phyloP scores from a whole-genome alignment of 53 echinoderm and acorn worm genomes.

The Astropecten irregularis region DNA sequence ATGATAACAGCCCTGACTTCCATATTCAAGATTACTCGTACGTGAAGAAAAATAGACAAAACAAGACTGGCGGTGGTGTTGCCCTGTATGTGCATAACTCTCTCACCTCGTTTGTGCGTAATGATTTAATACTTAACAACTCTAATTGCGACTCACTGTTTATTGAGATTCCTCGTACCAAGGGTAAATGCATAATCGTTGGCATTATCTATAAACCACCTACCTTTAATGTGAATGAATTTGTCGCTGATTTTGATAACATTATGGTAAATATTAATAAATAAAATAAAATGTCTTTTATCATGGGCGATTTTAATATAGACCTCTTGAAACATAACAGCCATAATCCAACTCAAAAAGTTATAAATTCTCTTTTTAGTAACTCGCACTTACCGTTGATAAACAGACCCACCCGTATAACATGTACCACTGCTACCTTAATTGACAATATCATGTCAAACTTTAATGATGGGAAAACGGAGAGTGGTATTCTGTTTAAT shows the following conservation, averaged over 20 bases:
- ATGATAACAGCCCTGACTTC: not conserved
- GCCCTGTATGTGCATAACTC: not conserved
- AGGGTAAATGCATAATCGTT: conserved; percentile 4
- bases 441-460: too few relatives aligned
- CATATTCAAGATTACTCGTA: not conserved
- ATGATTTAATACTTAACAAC: conserved; percentile 3
- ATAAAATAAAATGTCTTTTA: too few relatives aligned
- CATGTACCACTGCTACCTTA: too few relatives aligned
- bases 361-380: too few relatives aligned
- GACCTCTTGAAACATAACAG: conserved; percentile 7
- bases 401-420: too few relatives aligned
- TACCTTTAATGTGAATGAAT: not conserved
- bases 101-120: not conserved
- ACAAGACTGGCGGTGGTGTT: conserved; percentile 9
- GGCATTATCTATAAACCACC: conserved; percentile 18
- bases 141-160: conserved; percentile 13
- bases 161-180: conserved; percentile 14
- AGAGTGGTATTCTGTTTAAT: too few relatives aligned
- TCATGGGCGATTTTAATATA: conserved; percentile 26
- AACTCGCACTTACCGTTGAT: too few relatives aligned
- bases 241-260: conserved; percentile 4
- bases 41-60: conserved; percentile 11
- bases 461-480: not conserved
- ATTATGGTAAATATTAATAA: too few relatives aligned
- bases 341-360: not conserved